A percentile compares a stretch with the other conserved stretches of the same genome.
phyloP scores from a whole-genome alignment of 2,888 invertebrate species.

The Lithophane socia region DNA sequence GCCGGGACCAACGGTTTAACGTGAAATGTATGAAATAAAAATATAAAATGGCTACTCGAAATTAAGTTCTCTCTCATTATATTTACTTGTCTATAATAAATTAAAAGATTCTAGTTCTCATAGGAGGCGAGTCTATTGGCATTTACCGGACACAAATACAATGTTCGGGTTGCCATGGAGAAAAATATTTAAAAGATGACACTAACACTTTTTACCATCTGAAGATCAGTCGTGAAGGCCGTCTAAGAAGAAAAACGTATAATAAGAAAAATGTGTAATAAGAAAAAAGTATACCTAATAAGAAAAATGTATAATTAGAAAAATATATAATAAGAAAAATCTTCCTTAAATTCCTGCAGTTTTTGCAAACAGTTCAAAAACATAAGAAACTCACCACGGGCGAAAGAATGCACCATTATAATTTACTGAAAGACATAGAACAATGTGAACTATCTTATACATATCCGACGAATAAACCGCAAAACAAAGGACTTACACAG shows the following conservation, averaged over 20 bases:
- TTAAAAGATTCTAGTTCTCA: no score
- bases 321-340: neutral
- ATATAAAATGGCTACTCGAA: no score
- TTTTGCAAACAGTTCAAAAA: constrained; percentile 2
- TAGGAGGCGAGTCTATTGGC: neutral
- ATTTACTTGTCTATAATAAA: no score
- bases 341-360: neutral
- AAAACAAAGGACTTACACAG: neutral
- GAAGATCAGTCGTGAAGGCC: no score
- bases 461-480: neutral
- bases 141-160: no score
- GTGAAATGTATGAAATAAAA: no score
- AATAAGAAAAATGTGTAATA: no score
- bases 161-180: no score
- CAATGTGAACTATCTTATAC: neutral
- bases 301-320: neutral
- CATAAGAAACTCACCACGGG: neutral
- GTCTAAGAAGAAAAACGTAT: constrained; percentile 1
- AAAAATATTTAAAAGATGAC: no score
- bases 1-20: no score
- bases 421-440: neutral
- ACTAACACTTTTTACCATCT: no score
- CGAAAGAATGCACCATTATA: neutral
- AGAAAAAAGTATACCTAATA: neutral
- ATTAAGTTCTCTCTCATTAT: no score